A percentile compares a stretch with the other conserved stretches of the same genome.
Conservation (phyloP, 2,113 vertebrate species). For the chimpanzee (Pan troglodytes) region NHGRI_mPanTro3-v2.1_pri NC_072407.2:102730001-102730500, state of each 20-base stretch:
- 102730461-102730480: neutral
- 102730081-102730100: conserved; percentile 41
- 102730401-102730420: neutral
- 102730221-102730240: neutral
- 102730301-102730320: conserved; percentile 56
- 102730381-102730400: neutral
- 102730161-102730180: neutral
- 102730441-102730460: neutral
- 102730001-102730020: conserved; percentile 58
- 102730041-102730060: conserved; percentile 48
- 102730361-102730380: neutral
- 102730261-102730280: conserved; percentile 47
- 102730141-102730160: conserved; percentile 24
- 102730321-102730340: conserved; percentile 29
- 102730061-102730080: conserved; percentile 56
- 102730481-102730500: neutral
- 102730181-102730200: neutral
- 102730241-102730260: neutral
- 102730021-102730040: conserved; percentile 71
- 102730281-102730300: conserved; percentile 59
- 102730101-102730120: neutral
- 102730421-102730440: neutral
- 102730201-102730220: neutral
- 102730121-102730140: neutral
- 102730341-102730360: neutral